Percentiles rank a stretch among this genome's conserved stretches.
Evolutionary conservation across 2,113 vertebrate species (phyloP).

Genomic region (Coptodon rendalli): DNA sequence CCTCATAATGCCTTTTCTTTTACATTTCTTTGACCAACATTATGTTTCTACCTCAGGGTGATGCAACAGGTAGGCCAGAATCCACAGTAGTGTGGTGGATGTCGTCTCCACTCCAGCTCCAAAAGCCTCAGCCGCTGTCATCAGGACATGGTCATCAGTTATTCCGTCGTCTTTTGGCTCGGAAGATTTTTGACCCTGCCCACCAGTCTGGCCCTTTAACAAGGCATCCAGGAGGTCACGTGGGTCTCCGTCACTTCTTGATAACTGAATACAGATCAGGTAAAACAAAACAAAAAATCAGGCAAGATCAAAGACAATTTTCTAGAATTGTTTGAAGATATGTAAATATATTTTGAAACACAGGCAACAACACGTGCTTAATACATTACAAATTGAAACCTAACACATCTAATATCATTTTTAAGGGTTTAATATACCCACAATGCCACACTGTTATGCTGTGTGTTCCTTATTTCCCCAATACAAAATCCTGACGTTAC

Average conservation of each 20-base stretch:
- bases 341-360: background rate
- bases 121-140: constrained; percentile 69
- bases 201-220: constrained; percentile 49
- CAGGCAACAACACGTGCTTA: background rate
- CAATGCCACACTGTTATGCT: background rate
- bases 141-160: constrained; percentile 73
- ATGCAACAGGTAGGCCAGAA: constrained; percentile 69
- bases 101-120: constrained; percentile 73
- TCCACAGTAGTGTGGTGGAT: constrained; percentile 73
- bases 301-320: background rate
- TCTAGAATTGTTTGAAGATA: background rate
- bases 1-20: background rate
- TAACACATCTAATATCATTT: background rate
- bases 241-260: constrained; percentile 50
- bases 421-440: background rate
- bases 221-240: constrained; percentile 74
- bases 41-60: constrained; percentile 53
- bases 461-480: background rate
- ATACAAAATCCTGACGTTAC: background rate
- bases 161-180: constrained; percentile 17
- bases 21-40: accelerated
- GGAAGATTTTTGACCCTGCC: background rate
- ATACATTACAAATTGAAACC: background rate
- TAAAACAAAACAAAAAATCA: background rate
- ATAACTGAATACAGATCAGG: constrained; percentile 28